Evolutionary conservation across 2,797 vertebrate species (phyloP).

Genomic region (Tinamus major): DNA sequence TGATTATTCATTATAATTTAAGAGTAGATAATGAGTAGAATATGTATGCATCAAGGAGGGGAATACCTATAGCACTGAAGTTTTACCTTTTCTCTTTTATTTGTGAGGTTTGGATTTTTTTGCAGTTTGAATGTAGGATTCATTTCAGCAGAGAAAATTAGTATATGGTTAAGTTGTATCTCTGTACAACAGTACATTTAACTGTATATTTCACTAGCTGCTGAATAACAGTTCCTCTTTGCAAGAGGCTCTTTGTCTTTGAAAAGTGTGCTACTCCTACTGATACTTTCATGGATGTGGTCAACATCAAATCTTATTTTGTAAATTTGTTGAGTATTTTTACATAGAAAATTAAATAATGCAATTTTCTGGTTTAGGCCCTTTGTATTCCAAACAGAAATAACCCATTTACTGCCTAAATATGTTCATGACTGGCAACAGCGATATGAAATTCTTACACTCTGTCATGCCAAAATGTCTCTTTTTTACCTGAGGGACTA

Average conservation of each 20-base stretch:
- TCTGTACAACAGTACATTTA: background rate
- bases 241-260: background rate
- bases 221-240: background rate
- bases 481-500: background rate
- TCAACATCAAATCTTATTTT: background rate
- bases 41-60: conserved; percentile 26
- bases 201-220: background rate
- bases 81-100: background rate
- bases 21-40: conserved; percentile 56
- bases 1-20: conserved; percentile 53
- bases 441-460: background rate
- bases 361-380: background rate
- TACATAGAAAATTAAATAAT: background rate
- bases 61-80: background rate
- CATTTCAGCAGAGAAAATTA: background rate
- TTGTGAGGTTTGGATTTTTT: background rate
- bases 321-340: background rate
- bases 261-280: background rate
- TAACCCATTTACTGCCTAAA: background rate
- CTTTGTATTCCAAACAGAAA: background rate
- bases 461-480: background rate
- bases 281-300: background rate
- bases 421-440: background rate
- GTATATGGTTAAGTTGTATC: background rate
- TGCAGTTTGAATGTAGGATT: background rate